A percentile compares a stretch with the other conserved stretches of the same genome.
These are phyloP conservation scores for Campoplex nolae DNA, from an alignment of 2,888 invertebrate genomes.

Conservation along the genomic window DNA sequence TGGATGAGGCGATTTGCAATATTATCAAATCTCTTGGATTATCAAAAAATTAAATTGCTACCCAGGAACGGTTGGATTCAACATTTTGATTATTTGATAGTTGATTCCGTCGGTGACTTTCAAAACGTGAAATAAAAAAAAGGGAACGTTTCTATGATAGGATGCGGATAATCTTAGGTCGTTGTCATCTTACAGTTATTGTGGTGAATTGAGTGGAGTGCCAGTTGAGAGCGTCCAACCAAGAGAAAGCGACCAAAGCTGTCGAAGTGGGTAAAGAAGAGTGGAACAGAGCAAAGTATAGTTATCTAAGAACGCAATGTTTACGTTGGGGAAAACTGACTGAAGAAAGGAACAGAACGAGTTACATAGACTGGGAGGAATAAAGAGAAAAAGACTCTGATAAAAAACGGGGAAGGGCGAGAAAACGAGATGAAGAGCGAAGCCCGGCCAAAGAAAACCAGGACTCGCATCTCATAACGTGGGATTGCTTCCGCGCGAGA, in stretches of 20 bases:
- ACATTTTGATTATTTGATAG: too few species aligned
- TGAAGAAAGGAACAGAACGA: constrained; percentile 75
- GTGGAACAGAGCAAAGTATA: constrained; percentile 67
- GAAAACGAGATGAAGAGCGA: constrained; percentile 46
- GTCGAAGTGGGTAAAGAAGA: constrained; percentile 66
- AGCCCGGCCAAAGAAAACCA: constrained; percentile 71
- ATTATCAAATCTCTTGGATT: neutral
- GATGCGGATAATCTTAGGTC: constrained; percentile 62
- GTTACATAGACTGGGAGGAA: constrained; percentile 23
- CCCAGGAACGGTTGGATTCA: neutral
- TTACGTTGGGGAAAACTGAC: constrained; percentile 83
- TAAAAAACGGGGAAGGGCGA: constrained; percentile 43
- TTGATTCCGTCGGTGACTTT: neutral
- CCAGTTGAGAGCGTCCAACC: constrained; percentile 43
- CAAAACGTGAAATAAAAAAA: constrained; percentile 42
- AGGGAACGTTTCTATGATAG: constrained; percentile 29
- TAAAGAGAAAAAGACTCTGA: constrained; percentile 37
- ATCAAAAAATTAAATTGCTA: neutral
- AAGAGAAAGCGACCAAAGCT: constrained; percentile 59
- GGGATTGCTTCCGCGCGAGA: constrained; percentile 69
- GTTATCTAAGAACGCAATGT: constrained; percentile 73
- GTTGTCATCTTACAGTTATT: constrained; percentile 27
- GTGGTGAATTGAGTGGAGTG: constrained; percentile 72
- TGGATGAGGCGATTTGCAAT: neutral
- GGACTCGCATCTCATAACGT: constrained; percentile 79